Evolutionary conservation across 1,140 invertebrate genomes (phyloP).

Genomic region (Neodiprion fabricii): DNA sequence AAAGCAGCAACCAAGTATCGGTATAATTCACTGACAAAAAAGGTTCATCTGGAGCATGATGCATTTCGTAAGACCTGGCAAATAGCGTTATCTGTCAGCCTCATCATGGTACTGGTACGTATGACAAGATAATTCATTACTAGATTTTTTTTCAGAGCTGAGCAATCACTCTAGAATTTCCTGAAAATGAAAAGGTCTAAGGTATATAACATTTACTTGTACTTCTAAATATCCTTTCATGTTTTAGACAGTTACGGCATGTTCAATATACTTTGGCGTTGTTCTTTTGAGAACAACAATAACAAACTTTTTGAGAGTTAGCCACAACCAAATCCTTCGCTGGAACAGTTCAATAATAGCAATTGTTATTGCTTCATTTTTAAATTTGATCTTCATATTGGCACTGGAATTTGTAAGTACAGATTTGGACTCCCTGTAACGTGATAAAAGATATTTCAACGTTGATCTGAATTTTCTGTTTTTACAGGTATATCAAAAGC

Average conservation of each 20-base stretch:
- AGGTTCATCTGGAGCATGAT: background rate
- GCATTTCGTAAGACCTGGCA: background rate
- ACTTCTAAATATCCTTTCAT: background rate
- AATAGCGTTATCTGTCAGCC: background rate
- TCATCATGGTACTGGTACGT: slow-evolving; percentile 3
- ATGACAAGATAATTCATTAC: background rate
- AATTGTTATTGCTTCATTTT: background rate
- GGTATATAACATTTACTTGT: background rate
- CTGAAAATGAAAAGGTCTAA: background rate
- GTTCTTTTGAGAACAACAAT: slow-evolving; percentile 1
- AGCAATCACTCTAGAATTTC: background rate
- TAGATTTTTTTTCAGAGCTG: background rate
- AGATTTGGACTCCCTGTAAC: background rate
- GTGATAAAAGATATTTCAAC: background rate
- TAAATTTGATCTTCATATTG: background rate
- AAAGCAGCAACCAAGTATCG: background rate
- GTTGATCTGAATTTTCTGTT: background rate
- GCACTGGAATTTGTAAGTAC: background rate
- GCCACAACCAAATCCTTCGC: background rate
- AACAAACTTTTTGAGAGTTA: slow-evolving; percentile 3
- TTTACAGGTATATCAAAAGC: slow-evolving; percentile 62
- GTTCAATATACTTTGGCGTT: background rate
- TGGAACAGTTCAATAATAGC: slow-evolving; percentile 6
- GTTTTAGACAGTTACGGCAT: background rate
- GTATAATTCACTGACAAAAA: background rate